Base-by-base conservation (phyloP, 2,888 invertebrate species). In the Iphiclides podalirius region DNA sequence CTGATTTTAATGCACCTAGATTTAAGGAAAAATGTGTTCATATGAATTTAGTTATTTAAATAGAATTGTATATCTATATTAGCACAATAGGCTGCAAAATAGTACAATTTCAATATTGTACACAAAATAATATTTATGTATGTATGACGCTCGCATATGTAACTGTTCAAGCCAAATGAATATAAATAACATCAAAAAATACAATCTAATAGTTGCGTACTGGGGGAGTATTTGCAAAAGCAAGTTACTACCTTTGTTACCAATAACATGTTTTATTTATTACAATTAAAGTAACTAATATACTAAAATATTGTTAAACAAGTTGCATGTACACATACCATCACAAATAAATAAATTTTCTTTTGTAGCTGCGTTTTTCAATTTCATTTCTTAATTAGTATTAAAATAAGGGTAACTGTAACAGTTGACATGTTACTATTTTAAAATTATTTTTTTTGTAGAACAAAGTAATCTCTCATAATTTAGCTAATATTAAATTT, bases 1-100 rank as follows among this genome's bases (percentile, higher is more conserved):
- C 57, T 49, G 70, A 66, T 61, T 71, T 71, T 63, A 72, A 75
- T 76, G 77, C 79, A 82, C 75, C 70, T 86, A 83, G 81, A 52
- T 54, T 62, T 86, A 85, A 85, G 84, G 67, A 83, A 84, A 84
- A 79, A 87, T 87, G 87, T 87, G 87, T 87, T 87, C 87, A 87
- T 87, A 85, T 83, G 76, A 85, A 83, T 83, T 85, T 87, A 84
- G 83, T 84, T 64, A 55, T 60, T 61, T 76, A 78, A 68, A 76
- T 85, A 86, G 78, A 72, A 59, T 75, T 76, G 78, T 78, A 28
- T 50, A 50, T 45, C 45, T 40, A 40, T 50, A 73, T 71, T 81
- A 82, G 76, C 71, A 65, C 71, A 66, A 69, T 84, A 79, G 79
- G 79, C 81, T 85, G 84, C 83, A 74, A 74, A 78, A 85, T 84